These are phyloP conservation scores for Hydrocynus forskahlii DNA, from an alignment of 2,797 vertebrate genomes.

Conservation along the genomic window DNA sequence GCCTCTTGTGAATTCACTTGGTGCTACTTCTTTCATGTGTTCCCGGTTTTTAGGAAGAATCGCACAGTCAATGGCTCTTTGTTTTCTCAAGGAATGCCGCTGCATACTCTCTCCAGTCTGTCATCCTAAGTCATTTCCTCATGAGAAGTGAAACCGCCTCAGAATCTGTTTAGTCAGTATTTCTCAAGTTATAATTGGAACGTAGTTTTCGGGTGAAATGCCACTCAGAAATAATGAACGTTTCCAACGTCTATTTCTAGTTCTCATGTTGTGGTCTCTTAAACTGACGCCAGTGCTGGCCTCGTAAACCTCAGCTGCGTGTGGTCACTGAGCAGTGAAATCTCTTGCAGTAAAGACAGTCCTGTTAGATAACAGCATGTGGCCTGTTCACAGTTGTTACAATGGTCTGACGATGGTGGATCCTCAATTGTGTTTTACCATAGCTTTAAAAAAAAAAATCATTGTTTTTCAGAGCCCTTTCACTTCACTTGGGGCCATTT, in stretches of 20 bases:
- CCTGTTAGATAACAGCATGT: neutral
- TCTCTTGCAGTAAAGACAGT: neutral
- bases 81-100: slow-evolving; percentile 13
- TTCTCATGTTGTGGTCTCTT: neutral
- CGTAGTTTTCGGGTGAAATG: neutral
- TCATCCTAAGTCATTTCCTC: neutral
- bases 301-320: neutral
- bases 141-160: neutral
- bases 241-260: neutral
- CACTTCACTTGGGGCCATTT: too few species aligned
- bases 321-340: neutral
- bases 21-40: slow-evolving; percentile 11
- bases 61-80: slow-evolving; percentile 12
- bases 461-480: neutral
- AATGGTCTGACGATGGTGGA: neutral
- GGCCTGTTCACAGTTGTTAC: neutral
- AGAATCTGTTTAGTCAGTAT: neutral
- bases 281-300: neutral
- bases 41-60: slow-evolving; percentile 18
- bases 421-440: neutral
- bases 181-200: neutral
- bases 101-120: neutral
- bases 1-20: neutral
- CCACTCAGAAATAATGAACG: neutral
- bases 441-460: neutral